Evolutionary conservation across 1,140 invertebrate species (phyloP).

Genomic region (Lasioglossum baleicum): DNA sequence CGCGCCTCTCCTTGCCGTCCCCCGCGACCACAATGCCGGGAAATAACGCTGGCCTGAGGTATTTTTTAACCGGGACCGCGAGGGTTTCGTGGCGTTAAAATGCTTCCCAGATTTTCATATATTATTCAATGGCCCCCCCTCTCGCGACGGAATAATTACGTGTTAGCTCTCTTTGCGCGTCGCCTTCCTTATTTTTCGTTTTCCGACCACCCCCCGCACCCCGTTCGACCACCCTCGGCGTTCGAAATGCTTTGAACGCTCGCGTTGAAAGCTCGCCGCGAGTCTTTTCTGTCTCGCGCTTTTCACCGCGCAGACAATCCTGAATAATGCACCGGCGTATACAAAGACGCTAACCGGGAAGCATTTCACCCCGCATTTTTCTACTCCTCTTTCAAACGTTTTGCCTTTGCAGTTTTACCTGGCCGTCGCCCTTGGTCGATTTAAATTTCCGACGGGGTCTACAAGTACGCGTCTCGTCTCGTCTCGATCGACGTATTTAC

Average conservation of each 20-base stretch:
- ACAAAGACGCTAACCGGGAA: neutral
- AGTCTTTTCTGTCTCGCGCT: neutral
- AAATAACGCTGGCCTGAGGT: neutral
- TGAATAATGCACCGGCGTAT: neutral
- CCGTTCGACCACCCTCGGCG: too few species aligned
- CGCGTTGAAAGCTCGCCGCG: neutral
- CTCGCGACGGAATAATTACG: neutral
- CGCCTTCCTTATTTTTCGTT: too few species aligned
- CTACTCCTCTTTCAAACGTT: neutral
- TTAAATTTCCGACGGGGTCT: too few species aligned
- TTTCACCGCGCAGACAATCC: neutral
- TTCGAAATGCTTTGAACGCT: neutral
- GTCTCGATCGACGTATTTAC: too few species aligned
- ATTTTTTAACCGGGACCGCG: neutral
- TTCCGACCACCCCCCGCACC: too few species aligned
- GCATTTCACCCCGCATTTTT: neutral
- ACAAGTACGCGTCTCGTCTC: too few species aligned
- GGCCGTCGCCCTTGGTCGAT: neutral
- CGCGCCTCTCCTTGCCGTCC: neutral
- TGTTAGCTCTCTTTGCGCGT: neutral
- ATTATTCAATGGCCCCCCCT: neutral
- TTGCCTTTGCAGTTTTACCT: neutral
- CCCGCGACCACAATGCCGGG: neutral
- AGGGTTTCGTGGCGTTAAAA: neutral
- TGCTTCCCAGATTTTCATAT: neutral